Base-by-base conservation (phyloP, 1,140 invertebrate genomes). In the Choristoneura fumiferana region DNA sequence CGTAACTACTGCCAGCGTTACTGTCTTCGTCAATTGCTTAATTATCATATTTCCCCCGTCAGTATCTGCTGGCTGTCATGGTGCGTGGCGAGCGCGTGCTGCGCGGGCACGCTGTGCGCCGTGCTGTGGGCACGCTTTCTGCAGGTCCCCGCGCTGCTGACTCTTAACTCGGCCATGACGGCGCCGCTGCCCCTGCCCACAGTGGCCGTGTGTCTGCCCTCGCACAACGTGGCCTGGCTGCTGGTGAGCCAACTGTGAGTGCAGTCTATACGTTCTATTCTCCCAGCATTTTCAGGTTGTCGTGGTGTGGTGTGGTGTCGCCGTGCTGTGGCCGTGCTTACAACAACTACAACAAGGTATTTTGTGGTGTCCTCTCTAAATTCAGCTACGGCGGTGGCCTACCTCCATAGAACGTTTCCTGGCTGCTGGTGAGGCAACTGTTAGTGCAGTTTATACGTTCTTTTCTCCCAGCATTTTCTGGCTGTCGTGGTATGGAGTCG, bases 41-140 rank as follows among this genome's bases (percentile, higher is more conserved):
- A n/a, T n/a, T n/a, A n/a, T n/a, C 22, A 6, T 29, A 6, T 29
- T 29, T 29, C 22, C 22, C 22, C 22, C n/a, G 38, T 8, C 57
- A 87, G 84, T 4, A 12, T 83, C 1, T 62, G 72, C 1, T 87
- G 84, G 84, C 10, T 79, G 18, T 0, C 78, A 8, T 76, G 76
- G 13, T 84, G 82, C 38, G 67, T 63, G 45, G 78, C 82, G 1
- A 83, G 81, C 65, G 79, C 82, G 12, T 78, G 76, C 53, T 86
- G 82, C 52, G 81, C 84, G 0, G 82, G 78, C 15, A 56, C 80
- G 18, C 73, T 87, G 18, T 86, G 76, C 62, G 72, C 75, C 0
- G 83, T 82, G 54, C 62, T 87, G 60, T 86, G 81, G 84, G 73
- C 65, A 15, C 76, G 84, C 10, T 87, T 84, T 69, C 57, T 73